phyloP scores from a whole-genome alignment of 2,888 invertebrate species.

The Lysandra bellargus region DNA sequence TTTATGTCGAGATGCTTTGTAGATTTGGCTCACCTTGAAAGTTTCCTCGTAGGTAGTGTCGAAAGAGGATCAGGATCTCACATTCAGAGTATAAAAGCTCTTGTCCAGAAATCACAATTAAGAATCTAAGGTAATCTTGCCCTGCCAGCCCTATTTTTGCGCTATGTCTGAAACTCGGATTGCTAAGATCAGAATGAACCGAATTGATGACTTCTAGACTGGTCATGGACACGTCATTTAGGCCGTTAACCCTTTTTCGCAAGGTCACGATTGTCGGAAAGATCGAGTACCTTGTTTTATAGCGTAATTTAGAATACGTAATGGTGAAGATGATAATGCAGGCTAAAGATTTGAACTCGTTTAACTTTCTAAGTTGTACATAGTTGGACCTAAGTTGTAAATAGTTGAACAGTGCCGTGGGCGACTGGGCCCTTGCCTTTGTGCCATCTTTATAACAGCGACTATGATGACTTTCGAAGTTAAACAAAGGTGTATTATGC shows the following conservation, averaged over 20 bases:
- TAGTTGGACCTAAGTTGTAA: too few relatives aligned
- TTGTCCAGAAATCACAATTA: not conserved
- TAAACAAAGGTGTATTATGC: not conserved
- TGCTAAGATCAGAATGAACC: not conserved
- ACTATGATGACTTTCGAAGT: not conserved
- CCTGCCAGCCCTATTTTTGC: not conserved
- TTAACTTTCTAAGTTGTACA: not conserved
- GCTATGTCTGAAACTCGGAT: not conserved
- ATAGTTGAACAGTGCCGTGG: too few relatives aligned
- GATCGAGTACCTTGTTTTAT: not conserved
- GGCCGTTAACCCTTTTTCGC: constrained; percentile 15
- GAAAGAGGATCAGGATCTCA: too few relatives aligned
- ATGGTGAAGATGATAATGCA: too few relatives aligned
- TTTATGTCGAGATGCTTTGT: not conserved
- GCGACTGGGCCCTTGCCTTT: too few relatives aligned
- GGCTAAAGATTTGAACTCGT: too few relatives aligned
- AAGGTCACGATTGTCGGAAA: not conserved
- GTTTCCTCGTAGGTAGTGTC: too few relatives aligned
- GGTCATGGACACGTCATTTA: not conserved
- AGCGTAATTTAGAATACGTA: not conserved
- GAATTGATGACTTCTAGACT: not conserved
- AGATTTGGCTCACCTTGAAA: not conserved
- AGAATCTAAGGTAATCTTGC: not conserved
- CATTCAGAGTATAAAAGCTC: not conserved
- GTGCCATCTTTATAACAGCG: too few relatives aligned